Evolutionary conservation across 2,888 invertebrate genomes (phyloP), one percentile per base, ranked within the genome.

Genomic region (Zaprionus lineosus): DNA sequence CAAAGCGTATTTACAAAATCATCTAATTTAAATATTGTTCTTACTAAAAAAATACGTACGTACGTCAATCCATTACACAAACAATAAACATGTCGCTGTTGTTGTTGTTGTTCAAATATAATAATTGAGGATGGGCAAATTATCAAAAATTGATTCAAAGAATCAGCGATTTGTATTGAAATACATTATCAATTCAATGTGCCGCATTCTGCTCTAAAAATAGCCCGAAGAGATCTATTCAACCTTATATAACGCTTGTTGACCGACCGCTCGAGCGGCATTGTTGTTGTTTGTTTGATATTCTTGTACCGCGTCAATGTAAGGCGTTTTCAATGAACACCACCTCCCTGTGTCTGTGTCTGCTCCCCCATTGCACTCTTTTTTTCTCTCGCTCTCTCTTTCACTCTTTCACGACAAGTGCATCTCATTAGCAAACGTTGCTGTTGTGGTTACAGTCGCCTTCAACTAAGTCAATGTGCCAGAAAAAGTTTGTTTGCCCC

Each of bases 391-490:
- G 16, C 40, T 11, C 11, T 15, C 18, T 37, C 11, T 62, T 34
- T 41, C 6, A 36, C 29, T n/a, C n/a, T n/a, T n/a, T n/a, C n/a
- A n/a, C n/a, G n/a, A n/a, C n/a, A n/a, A n/a, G n/a, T 53, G 53
- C 34, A 58, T 47, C 67, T 47, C 15, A 70, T 74, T 58, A 41
- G 59, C 59, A 48, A 58, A n/a, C n/a, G n/a, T n/a, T n/a, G n/a
- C n/a, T 58, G 70, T 65, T 65, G 64, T 29, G n/a, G 43, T 50
- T 61, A 78, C 81, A 55, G 26, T 83, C 63, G 66, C 87, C 87
- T 79, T 87, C 86, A 76, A 87, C 62, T 58, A 60, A 82, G 87
- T 86, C 87, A 86, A 72, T 86, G 88, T 86, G 86, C 88, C 81
- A 88, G 78, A 87, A 87, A 87, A 73, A 86, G 87, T 86, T 84